Evolutionary conservation across 2,113 vertebrate species (phyloP).

Genomic region (Cricetomys ansorgei): DNA sequence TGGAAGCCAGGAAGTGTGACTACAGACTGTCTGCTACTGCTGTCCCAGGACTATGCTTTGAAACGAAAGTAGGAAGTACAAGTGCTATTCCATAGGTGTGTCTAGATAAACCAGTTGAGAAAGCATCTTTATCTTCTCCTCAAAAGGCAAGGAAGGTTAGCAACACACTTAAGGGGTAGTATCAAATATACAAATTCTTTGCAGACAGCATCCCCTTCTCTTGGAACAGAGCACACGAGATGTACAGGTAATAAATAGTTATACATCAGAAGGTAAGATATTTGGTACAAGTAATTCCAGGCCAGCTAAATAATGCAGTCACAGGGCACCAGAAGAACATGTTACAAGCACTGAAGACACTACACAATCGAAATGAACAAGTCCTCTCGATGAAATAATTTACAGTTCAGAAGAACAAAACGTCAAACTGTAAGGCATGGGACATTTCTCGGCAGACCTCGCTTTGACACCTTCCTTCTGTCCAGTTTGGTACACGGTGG

Average conservation of each 20-base stretch:
- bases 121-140: slow-evolving; percentile 80
- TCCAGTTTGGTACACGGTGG: slow-evolving; percentile 84
- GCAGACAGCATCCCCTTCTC: slow-evolving; percentile 85
- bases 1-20: slow-evolving; percentile 73
- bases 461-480: slow-evolving; percentile 87
- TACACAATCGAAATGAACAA: slow-evolving; percentile 82
- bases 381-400: slow-evolving; percentile 87
- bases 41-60: slow-evolving; percentile 78
- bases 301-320: slow-evolving; percentile 82
- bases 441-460: slow-evolving; percentile 86
- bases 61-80: slow-evolving; percentile 83
- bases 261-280: slow-evolving; percentile 78
- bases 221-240: slow-evolving; percentile 85
- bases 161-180: slow-evolving; percentile 82
- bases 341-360: slow-evolving; percentile 89
- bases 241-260: slow-evolving; percentile 71
- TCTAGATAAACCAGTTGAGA: slow-evolving; percentile 79
- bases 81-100: slow-evolving; percentile 61
- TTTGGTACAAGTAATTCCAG: slow-evolving; percentile 85
- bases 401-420: slow-evolving; percentile 89
- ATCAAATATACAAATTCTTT: slow-evolving; percentile 88
- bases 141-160: slow-evolving; percentile 85
- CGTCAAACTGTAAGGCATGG: slow-evolving; percentile 89
- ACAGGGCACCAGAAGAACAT: slow-evolving; percentile 84
- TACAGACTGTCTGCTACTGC: slow-evolving; percentile 74